Conservation (phyloP, 2,888 invertebrate species). For the Himalopsyche anomala region DNA sequence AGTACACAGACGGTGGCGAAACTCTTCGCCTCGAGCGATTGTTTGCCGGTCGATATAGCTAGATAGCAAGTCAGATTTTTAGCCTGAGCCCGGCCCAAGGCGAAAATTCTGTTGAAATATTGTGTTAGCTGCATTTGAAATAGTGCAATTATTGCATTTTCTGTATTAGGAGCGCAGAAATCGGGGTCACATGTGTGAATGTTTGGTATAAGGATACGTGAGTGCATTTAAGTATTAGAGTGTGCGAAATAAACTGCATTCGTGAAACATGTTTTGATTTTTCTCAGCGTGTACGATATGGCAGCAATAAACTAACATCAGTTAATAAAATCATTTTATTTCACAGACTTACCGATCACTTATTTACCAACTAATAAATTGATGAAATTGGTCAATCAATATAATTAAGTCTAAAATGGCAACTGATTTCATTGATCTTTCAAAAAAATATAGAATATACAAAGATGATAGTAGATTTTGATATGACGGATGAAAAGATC, state of each 20-base stretch:
- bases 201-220: slow-evolving; percentile 3
- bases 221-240: not conserved
- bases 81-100: not conserved
- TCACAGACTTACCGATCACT: too few species aligned
- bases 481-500: too few species aligned
- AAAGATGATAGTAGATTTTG: too few species aligned
- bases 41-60: not conserved
- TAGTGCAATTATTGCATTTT: slow-evolving; percentile 26
- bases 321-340: too few species aligned
- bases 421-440: too few species aligned
- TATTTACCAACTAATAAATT: too few species aligned
- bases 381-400: too few species aligned
- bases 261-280: not conserved
- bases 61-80: not conserved
- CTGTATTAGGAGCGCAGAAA: slow-evolving; percentile 1
- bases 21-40: not conserved
- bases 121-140: slow-evolving; percentile 23
- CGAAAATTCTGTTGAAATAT: not conserved
- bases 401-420: too few species aligned
- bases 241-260: slow-evolving; percentile 20
- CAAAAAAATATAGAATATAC: too few species aligned
- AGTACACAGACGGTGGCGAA: not conserved
- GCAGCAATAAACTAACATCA: too few species aligned
- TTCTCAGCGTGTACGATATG: not conserved
- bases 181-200: slow-evolving; percentile 30